These are phyloP conservation scores for Netelia inedita DNA, from an alignment of 2,888 invertebrate genomes.

Conservation along the genomic window DNA sequence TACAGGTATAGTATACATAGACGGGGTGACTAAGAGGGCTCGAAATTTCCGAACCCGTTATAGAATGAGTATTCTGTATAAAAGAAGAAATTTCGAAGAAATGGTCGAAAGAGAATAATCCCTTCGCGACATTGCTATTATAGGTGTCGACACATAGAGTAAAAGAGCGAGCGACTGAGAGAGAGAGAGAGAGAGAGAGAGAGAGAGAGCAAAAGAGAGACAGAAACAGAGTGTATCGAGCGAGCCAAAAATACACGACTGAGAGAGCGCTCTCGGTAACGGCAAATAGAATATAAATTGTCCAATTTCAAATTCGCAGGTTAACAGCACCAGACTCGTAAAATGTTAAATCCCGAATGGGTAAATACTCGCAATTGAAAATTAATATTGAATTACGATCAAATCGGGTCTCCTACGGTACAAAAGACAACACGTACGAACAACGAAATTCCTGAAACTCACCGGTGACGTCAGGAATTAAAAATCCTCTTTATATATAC, in stretches of 20 bases:
- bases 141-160: slow-evolving; percentile 13
- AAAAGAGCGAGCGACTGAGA: background rate
- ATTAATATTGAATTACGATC: background rate
- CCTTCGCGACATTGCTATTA: slow-evolving; percentile 20
- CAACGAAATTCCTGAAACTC: background rate
- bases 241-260: slow-evolving; percentile 67
- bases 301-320: slow-evolving; percentile 14
- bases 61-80: slow-evolving; percentile 7
- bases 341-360: background rate
- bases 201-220: slow-evolving; percentile 50
- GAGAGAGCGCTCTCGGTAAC: slow-evolving; percentile 54
- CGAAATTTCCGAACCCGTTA: slow-evolving; percentile 37
- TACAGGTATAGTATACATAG: background rate
- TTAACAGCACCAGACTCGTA: background rate
- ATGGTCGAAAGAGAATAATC: slow-evolving; percentile 33
- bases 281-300: slow-evolving; percentile 46
- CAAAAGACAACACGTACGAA: background rate
- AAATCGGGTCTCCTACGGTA: background rate
- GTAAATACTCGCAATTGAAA: background rate
- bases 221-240: slow-evolving; percentile 61
- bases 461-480: background rate
- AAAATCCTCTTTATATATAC: background rate
- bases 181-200: slow-evolving; percentile 30
- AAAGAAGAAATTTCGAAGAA: slow-evolving; percentile 1
- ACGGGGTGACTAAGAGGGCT: slow-evolving; percentile 18